A percentile compares a stretch with the other conserved stretches of the same genome.
Evolutionary conservation across 37 sponge, comb jelly and placozoan species (phyloP).

Genomic region (Mnemiopsis leidyi): DNA sequence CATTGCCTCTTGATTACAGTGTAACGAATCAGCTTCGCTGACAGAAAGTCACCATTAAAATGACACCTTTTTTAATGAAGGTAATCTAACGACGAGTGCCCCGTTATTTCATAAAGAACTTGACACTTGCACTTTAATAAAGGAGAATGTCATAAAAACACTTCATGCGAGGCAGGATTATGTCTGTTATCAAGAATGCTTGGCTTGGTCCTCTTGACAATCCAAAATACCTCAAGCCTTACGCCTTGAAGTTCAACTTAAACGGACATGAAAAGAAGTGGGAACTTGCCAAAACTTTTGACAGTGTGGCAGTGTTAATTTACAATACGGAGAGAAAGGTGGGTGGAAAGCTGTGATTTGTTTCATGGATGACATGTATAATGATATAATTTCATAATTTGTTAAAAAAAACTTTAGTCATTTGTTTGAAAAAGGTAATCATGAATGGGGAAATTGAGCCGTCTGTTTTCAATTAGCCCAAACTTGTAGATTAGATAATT

Average conservation of each 20-base stretch:
- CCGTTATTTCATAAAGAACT: too few relatives aligned
- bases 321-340: slow-evolving; percentile 43
- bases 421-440: too few relatives aligned
- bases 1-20: not conserved
- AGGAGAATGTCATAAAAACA: too few relatives aligned
- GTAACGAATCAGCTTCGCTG: too few relatives aligned
- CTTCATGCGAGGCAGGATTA: not conserved
- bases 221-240: slow-evolving; percentile 45
- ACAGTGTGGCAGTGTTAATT: slow-evolving; percentile 38
- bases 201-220: slow-evolving; percentile 42
- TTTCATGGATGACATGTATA: not conserved
- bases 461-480: too few relatives aligned
- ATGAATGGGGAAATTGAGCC: too few relatives aligned
- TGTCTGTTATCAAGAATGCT: slow-evolving; percentile 49
- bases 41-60: too few relatives aligned
- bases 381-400: not conserved
- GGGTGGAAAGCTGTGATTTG: too few relatives aligned
- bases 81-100: too few relatives aligned
- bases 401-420: not conserved
- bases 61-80: too few relatives aligned
- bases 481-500: too few relatives aligned
- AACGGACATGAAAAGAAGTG: slow-evolving; percentile 18
- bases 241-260: not conserved
- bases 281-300: slow-evolving; percentile 51
- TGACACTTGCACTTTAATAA: too few relatives aligned